phyloP scores from a whole-genome alignment of 2,797 vertebrate genomes.

The Masticophis lateralis region DNA sequence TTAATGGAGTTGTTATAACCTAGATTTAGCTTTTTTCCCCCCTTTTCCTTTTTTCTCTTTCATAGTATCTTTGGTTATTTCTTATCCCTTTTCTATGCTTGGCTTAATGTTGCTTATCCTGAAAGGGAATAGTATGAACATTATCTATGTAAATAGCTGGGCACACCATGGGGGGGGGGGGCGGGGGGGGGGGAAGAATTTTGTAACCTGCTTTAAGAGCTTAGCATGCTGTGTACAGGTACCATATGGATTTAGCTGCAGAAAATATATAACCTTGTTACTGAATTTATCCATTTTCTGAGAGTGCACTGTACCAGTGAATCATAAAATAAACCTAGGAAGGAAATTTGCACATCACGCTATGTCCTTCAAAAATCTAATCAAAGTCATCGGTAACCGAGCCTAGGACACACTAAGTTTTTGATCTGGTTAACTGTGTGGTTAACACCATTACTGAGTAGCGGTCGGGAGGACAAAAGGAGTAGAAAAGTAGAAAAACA shows the following conservation, averaged over 20 bases:
- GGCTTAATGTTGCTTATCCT: background rate
- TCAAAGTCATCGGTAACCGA: background rate
- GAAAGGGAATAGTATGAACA: background rate
- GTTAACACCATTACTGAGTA: background rate
- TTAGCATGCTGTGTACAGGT: background rate
- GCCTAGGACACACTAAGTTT: background rate
- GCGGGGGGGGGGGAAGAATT: background rate
- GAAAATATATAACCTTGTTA: background rate
- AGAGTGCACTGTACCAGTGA: background rate
- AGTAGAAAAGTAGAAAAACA: too few relatives aligned
- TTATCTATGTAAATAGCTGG: background rate
- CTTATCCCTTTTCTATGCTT: background rate
- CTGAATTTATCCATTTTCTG: background rate
- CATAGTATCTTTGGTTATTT: background rate
- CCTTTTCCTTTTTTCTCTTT: background rate
- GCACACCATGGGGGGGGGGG: background rate
- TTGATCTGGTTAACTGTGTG: background rate
- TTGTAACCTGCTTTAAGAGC: background rate
- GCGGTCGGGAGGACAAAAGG: background rate
- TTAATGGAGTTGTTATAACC: background rate
- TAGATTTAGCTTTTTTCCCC: background rate
- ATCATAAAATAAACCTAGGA: background rate
- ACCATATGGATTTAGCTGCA: background rate
- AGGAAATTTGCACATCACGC: background rate
- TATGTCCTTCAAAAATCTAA: background rate